phyloP scores from a whole-genome alignment of 2,797 vertebrate genomes.

The Fratercula arctica region DNA sequence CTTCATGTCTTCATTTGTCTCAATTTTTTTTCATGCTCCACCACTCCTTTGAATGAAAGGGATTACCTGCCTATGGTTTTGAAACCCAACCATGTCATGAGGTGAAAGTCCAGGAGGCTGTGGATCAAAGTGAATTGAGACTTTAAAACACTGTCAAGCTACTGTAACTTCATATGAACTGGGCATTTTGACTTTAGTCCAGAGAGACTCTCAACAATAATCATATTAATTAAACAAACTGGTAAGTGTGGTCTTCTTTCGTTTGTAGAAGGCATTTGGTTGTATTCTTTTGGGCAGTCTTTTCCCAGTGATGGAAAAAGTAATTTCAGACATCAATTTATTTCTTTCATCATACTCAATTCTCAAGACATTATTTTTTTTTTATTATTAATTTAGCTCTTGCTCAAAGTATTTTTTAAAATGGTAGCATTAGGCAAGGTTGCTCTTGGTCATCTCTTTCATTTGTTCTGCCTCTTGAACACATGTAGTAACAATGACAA shows the following conservation, averaged over 20 bases:
- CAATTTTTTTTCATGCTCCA: neutral
- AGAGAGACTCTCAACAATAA: neutral
- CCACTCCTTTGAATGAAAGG: neutral
- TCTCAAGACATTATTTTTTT: neutral
- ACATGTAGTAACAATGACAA: neutral
- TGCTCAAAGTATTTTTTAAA: neutral
- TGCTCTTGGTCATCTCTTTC: neutral
- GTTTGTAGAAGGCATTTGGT: neutral
- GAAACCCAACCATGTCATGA: neutral
- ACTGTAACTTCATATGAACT: neutral
- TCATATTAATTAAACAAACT: constrained; percentile 3
- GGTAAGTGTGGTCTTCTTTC: neutral
- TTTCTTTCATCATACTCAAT: neutral
- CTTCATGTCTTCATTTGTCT: neutral
- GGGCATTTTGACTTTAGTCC: neutral
- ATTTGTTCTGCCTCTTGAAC: neutral
- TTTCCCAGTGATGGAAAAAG: neutral
- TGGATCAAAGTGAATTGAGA: neutral
- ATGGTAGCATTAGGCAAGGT: neutral
- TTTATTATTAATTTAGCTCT: neutral
- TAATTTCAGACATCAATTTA: neutral
- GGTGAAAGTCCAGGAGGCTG: neutral
- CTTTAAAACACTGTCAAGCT: neutral
- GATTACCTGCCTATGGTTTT: neutral
- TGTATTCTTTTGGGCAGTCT: neutral